Conservation (phyloP, 2,888 invertebrate genomes). For the Callosobruchus maculatus region DNA sequence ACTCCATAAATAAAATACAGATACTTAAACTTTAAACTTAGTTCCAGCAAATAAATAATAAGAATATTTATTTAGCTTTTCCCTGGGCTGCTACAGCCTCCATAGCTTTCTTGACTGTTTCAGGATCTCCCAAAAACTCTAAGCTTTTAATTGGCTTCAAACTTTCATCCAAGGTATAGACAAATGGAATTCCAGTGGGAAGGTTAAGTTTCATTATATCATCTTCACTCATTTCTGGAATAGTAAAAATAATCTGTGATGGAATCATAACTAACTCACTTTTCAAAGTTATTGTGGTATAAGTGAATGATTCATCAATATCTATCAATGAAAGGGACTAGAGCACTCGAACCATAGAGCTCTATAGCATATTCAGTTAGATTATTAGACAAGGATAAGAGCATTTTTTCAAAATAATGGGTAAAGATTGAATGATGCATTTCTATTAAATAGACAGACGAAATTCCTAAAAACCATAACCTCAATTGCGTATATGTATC, state of each 20-base stretch:
- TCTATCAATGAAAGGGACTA: no score
- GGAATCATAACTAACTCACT: no score
- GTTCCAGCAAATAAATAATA: background rate
- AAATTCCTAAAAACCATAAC: no score
- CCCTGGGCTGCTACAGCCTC: slow-evolving; percentile 76
- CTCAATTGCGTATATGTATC: no score
- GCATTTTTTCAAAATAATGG: no score
- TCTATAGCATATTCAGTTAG: no score
- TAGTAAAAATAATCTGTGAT: slow-evolving; percentile 5
- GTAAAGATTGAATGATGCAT: no score
- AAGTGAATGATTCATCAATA: no score
- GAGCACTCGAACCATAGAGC: no score
- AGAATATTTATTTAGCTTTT: slow-evolving; percentile 59
- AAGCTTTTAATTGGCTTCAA: slow-evolving; percentile 67
- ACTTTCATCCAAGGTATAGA: slow-evolving; percentile 69
- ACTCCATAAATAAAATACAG: background rate
- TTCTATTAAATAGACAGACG: no score
- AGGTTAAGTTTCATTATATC: slow-evolving; percentile 73
- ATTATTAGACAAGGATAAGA: no score
- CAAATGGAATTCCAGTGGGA: slow-evolving; percentile 78
- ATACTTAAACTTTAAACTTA: background rate
- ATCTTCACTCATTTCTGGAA: slow-evolving; percentile 63
- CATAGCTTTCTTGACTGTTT: slow-evolving; percentile 73
- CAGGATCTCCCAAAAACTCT: slow-evolving; percentile 75
- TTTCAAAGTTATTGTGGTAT: background rate